phyloP scores from a whole-genome alignment of 2,888 invertebrate species.

The Amphipyra tragopoginis region DNA sequence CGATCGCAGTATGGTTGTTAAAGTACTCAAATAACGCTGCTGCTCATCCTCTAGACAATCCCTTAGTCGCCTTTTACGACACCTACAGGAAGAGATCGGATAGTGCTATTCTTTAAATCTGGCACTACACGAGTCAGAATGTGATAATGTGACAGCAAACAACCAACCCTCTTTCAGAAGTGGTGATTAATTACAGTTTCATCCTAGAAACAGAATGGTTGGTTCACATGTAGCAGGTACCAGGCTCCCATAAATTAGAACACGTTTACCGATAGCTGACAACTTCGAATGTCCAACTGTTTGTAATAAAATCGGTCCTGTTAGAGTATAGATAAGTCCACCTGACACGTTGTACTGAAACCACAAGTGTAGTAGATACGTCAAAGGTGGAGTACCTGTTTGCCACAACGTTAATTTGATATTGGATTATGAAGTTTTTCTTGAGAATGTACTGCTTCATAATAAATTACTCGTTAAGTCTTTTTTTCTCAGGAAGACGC shows the following conservation, averaged over 20 bases:
- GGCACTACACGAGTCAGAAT: too few species aligned
- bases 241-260: slow-evolving; percentile 2
- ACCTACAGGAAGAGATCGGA: too few species aligned
- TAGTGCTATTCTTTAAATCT: too few species aligned
- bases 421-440: slow-evolving; percentile 1
- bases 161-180: too few species aligned
- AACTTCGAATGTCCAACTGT: slow-evolving; percentile 1
- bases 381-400: not conserved
- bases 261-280: not conserved
- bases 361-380: slow-evolving; percentile 15
- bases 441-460: not conserved
- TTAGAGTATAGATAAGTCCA: not conserved
- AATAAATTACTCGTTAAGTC: not conserved
- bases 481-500: too few species aligned
- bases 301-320: slow-evolving; percentile 10
- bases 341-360: slow-evolving; percentile 7
- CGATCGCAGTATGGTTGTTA: too few species aligned
- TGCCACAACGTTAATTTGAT: not conserved
- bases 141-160: too few species aligned
- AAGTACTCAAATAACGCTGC: too few species aligned
- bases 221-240: not conserved
- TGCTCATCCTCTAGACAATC: too few species aligned
- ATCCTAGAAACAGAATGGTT: too few species aligned
- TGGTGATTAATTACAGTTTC: too few species aligned
- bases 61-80: too few species aligned